These are phyloP conservation scores for Capitulum mitella DNA, from an alignment of 2,888 invertebrate species.

Conservation along the genomic window DNA sequence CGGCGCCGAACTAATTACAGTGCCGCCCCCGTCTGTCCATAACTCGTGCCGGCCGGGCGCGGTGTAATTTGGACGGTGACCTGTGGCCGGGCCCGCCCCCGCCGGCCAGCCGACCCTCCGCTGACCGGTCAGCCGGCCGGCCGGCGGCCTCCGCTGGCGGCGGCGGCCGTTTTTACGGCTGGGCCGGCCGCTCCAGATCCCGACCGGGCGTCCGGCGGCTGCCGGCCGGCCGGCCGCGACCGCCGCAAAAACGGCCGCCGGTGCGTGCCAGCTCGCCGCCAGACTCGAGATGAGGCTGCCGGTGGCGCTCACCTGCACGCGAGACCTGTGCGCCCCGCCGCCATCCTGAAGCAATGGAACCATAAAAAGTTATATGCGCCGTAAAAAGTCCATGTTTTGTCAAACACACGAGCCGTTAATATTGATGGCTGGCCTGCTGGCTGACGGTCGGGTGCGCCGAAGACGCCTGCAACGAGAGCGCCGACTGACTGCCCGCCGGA, in stretches of 20 bases:
- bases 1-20: neutral
- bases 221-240: neutral
- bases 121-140: neutral
- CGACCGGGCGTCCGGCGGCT: neutral
- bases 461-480: too few species aligned
- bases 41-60: neutral
- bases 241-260: neutral
- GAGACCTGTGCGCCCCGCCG: neutral
- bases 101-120: neutral
- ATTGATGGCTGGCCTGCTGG: neutral
- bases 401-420: conserved; percentile 20
- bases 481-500: neutral
- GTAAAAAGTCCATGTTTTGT: conserved; percentile 22
- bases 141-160: too few species aligned
- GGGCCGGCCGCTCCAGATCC: neutral
- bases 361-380: conserved; percentile 6
- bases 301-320: neutral
- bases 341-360: neutral
- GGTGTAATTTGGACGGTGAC: neutral
- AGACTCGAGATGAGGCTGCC: neutral
- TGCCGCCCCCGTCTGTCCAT: neutral
- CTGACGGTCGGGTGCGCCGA: too few species aligned
- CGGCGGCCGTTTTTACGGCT: neutral
- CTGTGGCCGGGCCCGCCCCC: neutral
- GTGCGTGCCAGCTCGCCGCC: conserved; percentile 10